These are phyloP conservation scores for Drosophila flavopinicola DNA, from an alignment of 2,888 invertebrate genomes.

Conservation along the genomic window DNA sequence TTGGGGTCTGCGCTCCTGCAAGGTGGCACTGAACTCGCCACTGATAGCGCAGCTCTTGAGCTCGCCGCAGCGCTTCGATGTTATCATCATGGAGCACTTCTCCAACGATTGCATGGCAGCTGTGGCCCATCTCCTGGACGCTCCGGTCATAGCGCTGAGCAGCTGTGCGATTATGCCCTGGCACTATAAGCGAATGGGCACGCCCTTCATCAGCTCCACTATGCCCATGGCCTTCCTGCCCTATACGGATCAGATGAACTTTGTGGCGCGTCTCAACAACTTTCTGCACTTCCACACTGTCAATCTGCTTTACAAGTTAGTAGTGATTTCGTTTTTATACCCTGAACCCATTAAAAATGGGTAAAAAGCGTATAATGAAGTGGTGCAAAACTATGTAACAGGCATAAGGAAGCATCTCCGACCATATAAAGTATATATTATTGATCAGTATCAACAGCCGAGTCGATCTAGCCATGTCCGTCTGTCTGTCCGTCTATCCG, in stretches of 20 bases:
- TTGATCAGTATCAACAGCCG: too few relatives aligned
- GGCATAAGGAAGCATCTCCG: too few relatives aligned
- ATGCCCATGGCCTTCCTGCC: constrained; percentile 85
- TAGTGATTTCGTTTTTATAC: neutral
- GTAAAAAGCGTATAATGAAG: too few relatives aligned
- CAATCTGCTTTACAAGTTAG: constrained; percentile 72
- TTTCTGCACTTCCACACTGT: constrained; percentile 65
- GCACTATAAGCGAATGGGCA: constrained; percentile 85
- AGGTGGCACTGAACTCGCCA: constrained; percentile 70
- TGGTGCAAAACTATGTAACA: too few relatives aligned
- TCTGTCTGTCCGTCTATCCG: too few relatives aligned
- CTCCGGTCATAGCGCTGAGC: constrained; percentile 86
- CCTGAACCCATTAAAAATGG: too few relatives aligned
- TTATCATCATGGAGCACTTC: constrained; percentile 88
- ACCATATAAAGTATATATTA: too few relatives aligned
- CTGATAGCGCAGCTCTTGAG: constrained; percentile 60
- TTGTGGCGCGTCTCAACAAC: constrained; percentile 84
- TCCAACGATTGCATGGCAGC: constrained; percentile 89
- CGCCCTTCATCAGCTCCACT: constrained; percentile 86
- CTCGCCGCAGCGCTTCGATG: constrained; percentile 85
- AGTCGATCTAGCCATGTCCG: too few relatives aligned
- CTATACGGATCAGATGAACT: constrained; percentile 83
- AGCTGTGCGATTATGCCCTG: constrained; percentile 87
- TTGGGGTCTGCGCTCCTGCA: constrained; percentile 75
- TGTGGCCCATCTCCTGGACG: constrained; percentile 87